Percentiles rank a stretch among this genome's conserved stretches.
phyloP scores from a whole-genome alignment of 2,113 vertebrate species.

The Corydoras sp. region DNA sequence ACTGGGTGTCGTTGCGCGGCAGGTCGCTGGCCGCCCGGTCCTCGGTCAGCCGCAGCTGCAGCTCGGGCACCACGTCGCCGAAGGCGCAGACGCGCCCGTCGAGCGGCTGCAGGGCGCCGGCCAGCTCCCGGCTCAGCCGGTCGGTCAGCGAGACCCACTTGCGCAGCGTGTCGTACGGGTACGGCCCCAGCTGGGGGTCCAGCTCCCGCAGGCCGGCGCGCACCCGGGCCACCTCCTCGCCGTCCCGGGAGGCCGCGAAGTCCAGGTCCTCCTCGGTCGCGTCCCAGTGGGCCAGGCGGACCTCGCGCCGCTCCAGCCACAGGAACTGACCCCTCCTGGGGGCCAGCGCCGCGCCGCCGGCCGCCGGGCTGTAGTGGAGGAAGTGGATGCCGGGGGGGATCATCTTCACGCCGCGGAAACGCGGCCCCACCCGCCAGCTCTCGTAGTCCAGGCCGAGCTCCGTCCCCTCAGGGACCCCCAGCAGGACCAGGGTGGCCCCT shows the following conservation, averaged over 20 bases:
- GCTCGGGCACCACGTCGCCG: slow-evolving; percentile 80
- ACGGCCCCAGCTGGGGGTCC: slow-evolving; percentile 82
- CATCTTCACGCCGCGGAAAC: slow-evolving; percentile 92
- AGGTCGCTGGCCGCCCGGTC: slow-evolving; percentile 73
- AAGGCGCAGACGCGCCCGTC: slow-evolving; percentile 79
- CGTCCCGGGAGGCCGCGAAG: slow-evolving; percentile 61
- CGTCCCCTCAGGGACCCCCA: slow-evolving; percentile 81
- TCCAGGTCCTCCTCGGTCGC: slow-evolving; percentile 70
- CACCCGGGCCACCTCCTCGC: slow-evolving; percentile 71
- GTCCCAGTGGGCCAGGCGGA: slow-evolving; percentile 80
- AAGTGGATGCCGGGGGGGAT: slow-evolving; percentile 93
- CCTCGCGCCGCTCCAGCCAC: slow-evolving; percentile 68
- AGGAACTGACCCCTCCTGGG: slow-evolving; percentile 85
- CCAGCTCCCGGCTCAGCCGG: slow-evolving; percentile 68
- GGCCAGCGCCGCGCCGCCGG: slow-evolving; percentile 65
- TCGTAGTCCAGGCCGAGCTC: slow-evolving; percentile 91
- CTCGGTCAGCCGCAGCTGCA: slow-evolving; percentile 67
- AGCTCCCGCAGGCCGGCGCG: slow-evolving; percentile 73
- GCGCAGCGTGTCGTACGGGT: slow-evolving; percentile 80
- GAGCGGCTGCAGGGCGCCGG: slow-evolving; percentile 75
- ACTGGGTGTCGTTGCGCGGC: slow-evolving; percentile 72
- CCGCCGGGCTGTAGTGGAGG: slow-evolving; percentile 77
- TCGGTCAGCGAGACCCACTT: slow-evolving; percentile 89
- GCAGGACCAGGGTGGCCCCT: slow-evolving; percentile 80
- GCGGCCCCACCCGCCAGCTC: slow-evolving; percentile 84